Base-by-base conservation (phyloP, 2,113 vertebrate species). In the Ranitomeya imitator region DNA sequence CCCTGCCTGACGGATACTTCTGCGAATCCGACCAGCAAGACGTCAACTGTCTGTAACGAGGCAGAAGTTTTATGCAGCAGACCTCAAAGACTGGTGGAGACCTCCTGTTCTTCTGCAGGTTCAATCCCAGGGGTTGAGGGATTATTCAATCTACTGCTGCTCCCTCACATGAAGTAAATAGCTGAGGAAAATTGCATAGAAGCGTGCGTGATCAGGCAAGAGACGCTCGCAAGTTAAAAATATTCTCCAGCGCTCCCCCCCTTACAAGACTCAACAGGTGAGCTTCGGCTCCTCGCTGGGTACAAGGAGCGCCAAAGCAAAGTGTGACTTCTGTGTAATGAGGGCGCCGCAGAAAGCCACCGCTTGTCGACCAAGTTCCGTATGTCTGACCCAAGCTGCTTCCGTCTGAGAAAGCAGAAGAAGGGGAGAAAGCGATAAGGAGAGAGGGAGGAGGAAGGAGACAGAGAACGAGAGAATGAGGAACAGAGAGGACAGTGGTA, bases 321-420 rank as follows among this genome's bases (percentile, higher is more conserved):
- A 78, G 85, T 86, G 63, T 51, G 37, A 51, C 18, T 16, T 83
- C 31, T 65, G 81, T n/a, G n/a, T n/a, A 51, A 23, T 51, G 45
- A 67, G 81, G 0, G 6, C 26, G 6, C 67, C 9, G 23, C 51
- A 51, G 55, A 61, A 60, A 60, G 74, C 51, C 31, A 13, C 18
- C 0, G 60, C 2, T 9, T 63, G 51, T 5, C 57, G 4, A 16
- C 0, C 12, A 18, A 71, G 63, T 57, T 59, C 21, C 63, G 16
- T 71, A 23, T 51, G 54, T 76, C 79, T 88, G 67, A 88, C 86
- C 67, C 79, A 63, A 59, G 69, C 31, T 45, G 31, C 79, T 88
- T 83, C 86, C 67, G 65, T 83, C 69, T 88, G 26, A 88, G 69
- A 84, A 84, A 84, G 86, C 79, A 76, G 86, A 83, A 80, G 15